A percentile compares a stretch with the other conserved stretches of the same genome.
These are phyloP conservation scores for Thymelicus acteon DNA, from an alignment of 2,888 invertebrate genomes.

Conservation along the genomic window DNA sequence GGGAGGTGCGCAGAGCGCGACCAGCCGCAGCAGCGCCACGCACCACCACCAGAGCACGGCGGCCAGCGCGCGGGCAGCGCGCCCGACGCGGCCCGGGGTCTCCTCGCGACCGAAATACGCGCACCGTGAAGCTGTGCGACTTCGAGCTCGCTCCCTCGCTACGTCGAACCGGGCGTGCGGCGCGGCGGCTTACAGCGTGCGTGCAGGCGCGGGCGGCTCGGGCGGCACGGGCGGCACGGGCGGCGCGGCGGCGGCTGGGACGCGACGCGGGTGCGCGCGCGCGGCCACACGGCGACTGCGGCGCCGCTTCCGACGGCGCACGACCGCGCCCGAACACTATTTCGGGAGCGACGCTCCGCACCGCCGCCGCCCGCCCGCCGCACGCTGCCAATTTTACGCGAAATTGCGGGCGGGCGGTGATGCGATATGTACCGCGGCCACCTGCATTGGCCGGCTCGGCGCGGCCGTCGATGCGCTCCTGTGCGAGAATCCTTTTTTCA, in stretches of 20 bases:
- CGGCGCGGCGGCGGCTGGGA: conserved; percentile 69
- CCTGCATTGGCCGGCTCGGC: conserved; percentile 65
- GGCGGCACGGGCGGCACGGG: conserved; percentile 44
- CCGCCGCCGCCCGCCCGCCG: conserved; percentile 79
- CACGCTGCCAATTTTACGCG: conserved; percentile 84
- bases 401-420: conserved; percentile 85
- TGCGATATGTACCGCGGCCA: conserved; percentile 79
- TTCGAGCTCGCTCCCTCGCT: conserved; percentile 62
- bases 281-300: conserved; percentile 83
- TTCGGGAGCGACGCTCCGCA: conserved; percentile 82
- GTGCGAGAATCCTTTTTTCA: conserved; percentile 58
- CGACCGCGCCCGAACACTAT: conserved; percentile 84
- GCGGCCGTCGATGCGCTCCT: conserved; percentile 54
- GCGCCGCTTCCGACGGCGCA: conserved; percentile 76
- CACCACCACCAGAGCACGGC: conserved; percentile 84
- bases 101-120: conserved; percentile 81
- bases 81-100: conserved; percentile 80
- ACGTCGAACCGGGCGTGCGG: conserved; percentile 64
- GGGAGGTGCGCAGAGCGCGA: conserved; percentile 80
- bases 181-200: conserved; percentile 47
- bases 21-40: conserved; percentile 84
- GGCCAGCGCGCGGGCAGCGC: conserved; percentile 83
- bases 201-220: conserved; percentile 57
- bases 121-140: conserved; percentile 70
- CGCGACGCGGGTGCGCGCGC: conserved; percentile 82